A percentile compares a stretch with the other conserved stretches of the same genome.
Conservation (phyloP, 2,113 vertebrate genomes). For the Catharus minimus region DNA sequence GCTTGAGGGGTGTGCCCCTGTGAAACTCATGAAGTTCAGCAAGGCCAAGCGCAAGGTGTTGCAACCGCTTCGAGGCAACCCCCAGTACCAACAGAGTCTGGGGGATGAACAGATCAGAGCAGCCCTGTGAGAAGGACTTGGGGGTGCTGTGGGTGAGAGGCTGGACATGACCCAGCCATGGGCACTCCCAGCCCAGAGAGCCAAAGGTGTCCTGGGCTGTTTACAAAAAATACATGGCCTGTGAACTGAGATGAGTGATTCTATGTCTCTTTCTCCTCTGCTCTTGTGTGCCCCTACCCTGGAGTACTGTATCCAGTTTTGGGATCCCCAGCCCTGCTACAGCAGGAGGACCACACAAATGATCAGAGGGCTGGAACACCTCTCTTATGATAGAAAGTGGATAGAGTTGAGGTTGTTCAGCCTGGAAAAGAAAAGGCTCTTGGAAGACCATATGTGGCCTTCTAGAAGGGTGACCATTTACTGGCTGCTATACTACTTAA, state of each 20-base stretch:
- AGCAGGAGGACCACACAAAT: neutral
- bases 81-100: fast-evolving
- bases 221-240: fast-evolving
- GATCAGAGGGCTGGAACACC: neutral
- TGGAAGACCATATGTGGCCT: fast-evolving
- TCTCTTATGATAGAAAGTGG: fast-evolving
- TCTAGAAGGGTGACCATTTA: neutral
- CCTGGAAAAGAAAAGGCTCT: neutral
- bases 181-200: fast-evolving
- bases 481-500: neutral
- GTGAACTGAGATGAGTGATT: fast-evolving
- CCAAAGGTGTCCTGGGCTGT: fast-evolving
- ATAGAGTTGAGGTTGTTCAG: neutral
- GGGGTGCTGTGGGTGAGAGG: neutral
- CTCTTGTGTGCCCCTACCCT: neutral
- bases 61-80: fast-evolving
- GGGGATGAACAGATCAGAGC: fast-evolving
- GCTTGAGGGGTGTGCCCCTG: neutral
- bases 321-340: neutral
- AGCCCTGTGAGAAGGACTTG: neutral
- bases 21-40: neutral
- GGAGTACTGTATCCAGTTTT: neutral
- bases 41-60: neutral
- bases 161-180: neutral
- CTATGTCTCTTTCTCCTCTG: neutral